Evolutionary conservation across 2,797 vertebrate species (phyloP).

Genomic region (Dryobates pubescens): DNA sequence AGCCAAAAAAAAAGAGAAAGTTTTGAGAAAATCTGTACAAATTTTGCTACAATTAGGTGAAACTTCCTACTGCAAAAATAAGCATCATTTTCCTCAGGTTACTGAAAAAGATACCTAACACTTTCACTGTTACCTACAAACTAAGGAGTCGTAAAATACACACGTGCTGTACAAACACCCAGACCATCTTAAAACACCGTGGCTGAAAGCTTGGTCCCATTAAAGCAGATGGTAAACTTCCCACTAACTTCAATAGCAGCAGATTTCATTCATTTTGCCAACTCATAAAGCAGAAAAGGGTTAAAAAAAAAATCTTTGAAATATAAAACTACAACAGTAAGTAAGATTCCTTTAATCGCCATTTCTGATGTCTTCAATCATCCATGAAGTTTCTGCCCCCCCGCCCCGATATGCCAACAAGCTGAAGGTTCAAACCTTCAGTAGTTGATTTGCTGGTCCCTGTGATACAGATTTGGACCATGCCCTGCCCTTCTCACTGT

Average conservation of each 20-base stretch:
- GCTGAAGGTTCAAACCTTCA: not conserved
- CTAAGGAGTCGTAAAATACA: not conserved
- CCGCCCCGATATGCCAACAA: not conserved
- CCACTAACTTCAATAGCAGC: not conserved
- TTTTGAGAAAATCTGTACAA: not conserved
- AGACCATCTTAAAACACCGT: not conserved
- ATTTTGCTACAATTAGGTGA: not conserved
- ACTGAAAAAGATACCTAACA: not conserved
- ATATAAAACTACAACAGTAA: slow-evolving; percentile 9
- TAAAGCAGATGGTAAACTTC: not conserved
- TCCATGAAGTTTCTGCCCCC: not conserved
- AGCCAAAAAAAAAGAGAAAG: not conserved
- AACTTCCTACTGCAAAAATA: not conserved
- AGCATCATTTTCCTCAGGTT: not conserved
- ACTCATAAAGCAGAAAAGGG: not conserved
- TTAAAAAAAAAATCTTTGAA: slow-evolving; percentile 1
- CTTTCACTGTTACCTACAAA: not conserved
- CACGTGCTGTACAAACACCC: not conserved
- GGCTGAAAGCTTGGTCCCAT: not conserved
- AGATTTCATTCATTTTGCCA: slow-evolving; percentile 1
- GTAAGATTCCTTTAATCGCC: not conserved
- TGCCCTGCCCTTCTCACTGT: not conserved
- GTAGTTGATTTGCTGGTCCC: not conserved
- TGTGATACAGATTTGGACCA: not conserved
- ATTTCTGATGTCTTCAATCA: not conserved